A percentile compares a stretch with the other conserved stretches of the same genome.
phyloP scores from a whole-genome alignment of 2,888 invertebrate species.

The Gisinianus flammeolus region DNA sequence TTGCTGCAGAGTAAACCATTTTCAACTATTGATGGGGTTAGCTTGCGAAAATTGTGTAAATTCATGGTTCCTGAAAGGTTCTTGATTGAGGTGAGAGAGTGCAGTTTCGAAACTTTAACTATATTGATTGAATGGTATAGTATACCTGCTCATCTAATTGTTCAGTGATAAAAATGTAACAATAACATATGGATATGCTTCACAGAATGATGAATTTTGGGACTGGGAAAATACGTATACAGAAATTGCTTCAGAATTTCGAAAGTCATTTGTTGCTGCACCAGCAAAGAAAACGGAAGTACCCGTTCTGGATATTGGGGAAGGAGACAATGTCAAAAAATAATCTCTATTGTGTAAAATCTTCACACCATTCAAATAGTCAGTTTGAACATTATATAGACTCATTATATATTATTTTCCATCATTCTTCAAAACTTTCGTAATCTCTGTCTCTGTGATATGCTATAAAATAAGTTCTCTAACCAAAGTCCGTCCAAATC shows the following conservation, averaged over 20 bases:
- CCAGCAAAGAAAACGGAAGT: neutral
- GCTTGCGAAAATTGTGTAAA: conserved; percentile 51
- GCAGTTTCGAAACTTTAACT: neutral
- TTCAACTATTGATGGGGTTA: conserved; percentile 54
- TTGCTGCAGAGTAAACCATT: conserved; percentile 54
- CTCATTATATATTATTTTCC: too few relatives aligned
- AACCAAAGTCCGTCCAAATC: too few relatives aligned
- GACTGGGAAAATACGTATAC: conserved; percentile 55
- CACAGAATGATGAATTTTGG: conserved; percentile 54
- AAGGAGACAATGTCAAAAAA: neutral
- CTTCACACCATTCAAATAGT: too few relatives aligned
- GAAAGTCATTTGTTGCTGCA: neutral
- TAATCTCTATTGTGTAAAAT: too few relatives aligned
- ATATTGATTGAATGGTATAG: neutral
- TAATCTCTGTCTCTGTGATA: too few relatives aligned
- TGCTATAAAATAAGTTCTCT: too few relatives aligned
- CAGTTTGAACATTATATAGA: too few relatives aligned
- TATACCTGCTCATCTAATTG: too few relatives aligned
- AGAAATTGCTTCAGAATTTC: conserved; percentile 46
- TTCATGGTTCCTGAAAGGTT: conserved; percentile 56
- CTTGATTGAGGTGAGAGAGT: conserved; percentile 48
- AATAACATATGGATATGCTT: neutral
- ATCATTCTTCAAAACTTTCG: too few relatives aligned
- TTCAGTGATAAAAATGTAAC: neutral
- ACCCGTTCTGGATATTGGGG: neutral